These are phyloP conservation scores for Leptinotarsa peninsularis DNA, from an alignment of 2,888 invertebrate genomes.

Conservation along the genomic window DNA sequence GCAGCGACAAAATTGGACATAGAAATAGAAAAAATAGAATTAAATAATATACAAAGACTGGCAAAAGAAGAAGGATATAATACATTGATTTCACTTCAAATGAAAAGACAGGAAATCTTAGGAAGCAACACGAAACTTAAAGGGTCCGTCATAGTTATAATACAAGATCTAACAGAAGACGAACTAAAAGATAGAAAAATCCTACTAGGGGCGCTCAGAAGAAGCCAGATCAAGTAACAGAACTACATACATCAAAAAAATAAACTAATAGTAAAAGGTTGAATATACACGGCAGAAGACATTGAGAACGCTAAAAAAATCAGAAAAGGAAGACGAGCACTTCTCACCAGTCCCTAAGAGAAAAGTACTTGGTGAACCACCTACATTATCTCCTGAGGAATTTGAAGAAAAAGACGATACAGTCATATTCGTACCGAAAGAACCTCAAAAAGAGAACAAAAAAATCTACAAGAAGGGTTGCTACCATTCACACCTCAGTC, in stretches of 20 bases:
- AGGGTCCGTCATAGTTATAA: background rate
- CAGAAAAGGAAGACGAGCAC: slow-evolving; percentile 8
- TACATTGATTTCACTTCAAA: slow-evolving; percentile 20
- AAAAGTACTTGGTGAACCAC: slow-evolving; percentile 7
- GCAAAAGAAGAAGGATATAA: slow-evolving; percentile 19
- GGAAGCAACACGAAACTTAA: slow-evolving; percentile 8
- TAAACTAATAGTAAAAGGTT: background rate
- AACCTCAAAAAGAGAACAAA: background rate
- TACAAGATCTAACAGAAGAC: slow-evolving; percentile 13
- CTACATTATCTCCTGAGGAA: slow-evolving; percentile 1
- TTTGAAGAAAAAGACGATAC: background rate
- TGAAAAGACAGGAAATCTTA: slow-evolving; percentile 15
- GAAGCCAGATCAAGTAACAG: slow-evolving; percentile 10
- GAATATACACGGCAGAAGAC: too few species aligned
- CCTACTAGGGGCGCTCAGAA: slow-evolving; percentile 12
- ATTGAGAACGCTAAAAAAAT: background rate
- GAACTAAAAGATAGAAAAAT: slow-evolving; percentile 14
- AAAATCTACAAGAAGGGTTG: background rate
- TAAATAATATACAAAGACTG: slow-evolving; percentile 9
- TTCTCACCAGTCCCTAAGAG: slow-evolving; percentile 1
- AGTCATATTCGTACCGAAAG: background rate
- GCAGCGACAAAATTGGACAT: slow-evolving; percentile 15
- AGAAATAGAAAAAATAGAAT: slow-evolving; percentile 1
- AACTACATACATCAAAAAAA: background rate
- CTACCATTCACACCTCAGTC: background rate